A percentile compares a stretch with the other conserved stretches of the same genome.
These are phyloP conservation scores for Lutjanus erythropterus DNA, from an alignment of 2,113 vertebrate genomes.

Conservation along the genomic window DNA sequence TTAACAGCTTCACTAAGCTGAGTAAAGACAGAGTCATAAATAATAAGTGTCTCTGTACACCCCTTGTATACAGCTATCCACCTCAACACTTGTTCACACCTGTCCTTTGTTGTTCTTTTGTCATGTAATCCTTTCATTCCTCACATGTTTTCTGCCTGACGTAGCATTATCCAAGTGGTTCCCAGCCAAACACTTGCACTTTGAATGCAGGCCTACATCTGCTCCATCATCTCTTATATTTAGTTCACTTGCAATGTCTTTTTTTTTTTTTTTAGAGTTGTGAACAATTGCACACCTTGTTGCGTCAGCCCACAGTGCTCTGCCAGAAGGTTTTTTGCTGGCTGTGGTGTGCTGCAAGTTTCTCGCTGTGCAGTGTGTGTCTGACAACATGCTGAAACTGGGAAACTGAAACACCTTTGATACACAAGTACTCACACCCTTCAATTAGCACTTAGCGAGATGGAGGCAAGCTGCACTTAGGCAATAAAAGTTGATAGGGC, in stretches of 20 bases:
- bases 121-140: slow-evolving; percentile 31
- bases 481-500: neutral
- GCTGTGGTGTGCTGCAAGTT: slow-evolving; percentile 1
- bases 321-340: slow-evolving; percentile 19
- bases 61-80: neutral
- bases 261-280: neutral
- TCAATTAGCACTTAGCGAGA: slow-evolving; percentile 46
- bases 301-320: slow-evolving; percentile 30
- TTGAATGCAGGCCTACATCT: slow-evolving; percentile 8
- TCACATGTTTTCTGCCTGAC: neutral
- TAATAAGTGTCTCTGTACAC: neutral
- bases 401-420: slow-evolving; percentile 30
- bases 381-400: slow-evolving; percentile 24
- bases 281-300: slow-evolving; percentile 45
- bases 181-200: slow-evolving; percentile 16
- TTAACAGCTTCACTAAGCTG: neutral
- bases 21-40: neutral
- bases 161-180: slow-evolving; percentile 1
- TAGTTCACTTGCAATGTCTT: slow-evolving; percentile 17
- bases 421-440: slow-evolving; percentile 7
- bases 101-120: slow-evolving; percentile 13
- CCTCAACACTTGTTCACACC: slow-evolving; percentile 13
- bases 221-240: slow-evolving; percentile 38
- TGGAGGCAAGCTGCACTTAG: neutral
- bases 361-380: slow-evolving; percentile 10